These are phyloP conservation scores for Bombus consobrinus DNA, from an alignment of 1,140 invertebrate species.

Conservation along the genomic window DNA sequence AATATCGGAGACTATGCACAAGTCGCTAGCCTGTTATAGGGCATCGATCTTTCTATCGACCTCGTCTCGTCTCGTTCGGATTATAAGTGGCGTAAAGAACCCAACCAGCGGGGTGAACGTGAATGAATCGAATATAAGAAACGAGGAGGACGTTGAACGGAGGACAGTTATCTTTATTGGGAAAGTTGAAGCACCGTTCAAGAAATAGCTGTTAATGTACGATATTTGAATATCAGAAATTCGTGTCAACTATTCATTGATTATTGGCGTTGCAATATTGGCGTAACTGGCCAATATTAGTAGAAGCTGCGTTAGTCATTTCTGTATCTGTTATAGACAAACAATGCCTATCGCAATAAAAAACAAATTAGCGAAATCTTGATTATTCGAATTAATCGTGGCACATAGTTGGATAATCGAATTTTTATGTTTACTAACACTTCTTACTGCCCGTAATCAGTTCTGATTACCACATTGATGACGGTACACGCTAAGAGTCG, in stretches of 20 bases:
- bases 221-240: not conserved
- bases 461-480: not conserved
- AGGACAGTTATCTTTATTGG: not conserved
- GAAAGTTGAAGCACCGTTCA: not conserved
- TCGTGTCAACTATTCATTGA: not conserved
- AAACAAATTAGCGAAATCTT: not conserved
- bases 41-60: not conserved
- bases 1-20: not conserved
- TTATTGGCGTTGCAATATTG: too few species aligned
- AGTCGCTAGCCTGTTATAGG: not conserved
- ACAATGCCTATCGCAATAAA: not conserved
- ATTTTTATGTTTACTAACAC: not conserved
- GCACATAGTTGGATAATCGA: not conserved
- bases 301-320: not conserved
- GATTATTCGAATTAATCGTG: not conserved
- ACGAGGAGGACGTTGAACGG: conserved; percentile 2
- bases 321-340: not conserved
- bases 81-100: not conserved
- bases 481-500: not conserved
- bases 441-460: not conserved
- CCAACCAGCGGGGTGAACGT: not conserved
- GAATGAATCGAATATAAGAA: conserved; percentile 8
- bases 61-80: not conserved
- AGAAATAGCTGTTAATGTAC: not conserved
- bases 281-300: too few species aligned